Base-by-base conservation (phyloP, 2,113 vertebrate genomes). In the Anthoscopus minutus region DNA sequence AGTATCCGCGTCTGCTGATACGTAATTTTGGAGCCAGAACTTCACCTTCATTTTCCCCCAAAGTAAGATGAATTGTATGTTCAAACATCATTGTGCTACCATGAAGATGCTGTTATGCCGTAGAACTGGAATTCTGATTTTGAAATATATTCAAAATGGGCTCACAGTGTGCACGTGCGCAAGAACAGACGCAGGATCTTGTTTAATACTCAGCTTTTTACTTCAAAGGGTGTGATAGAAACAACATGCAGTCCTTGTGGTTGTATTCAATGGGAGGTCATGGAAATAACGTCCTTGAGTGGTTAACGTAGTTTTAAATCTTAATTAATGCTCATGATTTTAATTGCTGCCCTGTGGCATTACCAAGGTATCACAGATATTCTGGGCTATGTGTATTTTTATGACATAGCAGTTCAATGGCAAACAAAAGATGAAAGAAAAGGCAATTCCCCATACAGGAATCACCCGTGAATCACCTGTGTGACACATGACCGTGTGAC, bases 281-380 rank as follows among this genome's bases (percentile, higher is more conserved):
- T 47, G 93, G 64, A 94, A 96, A 88, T 42, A 66, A 40, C 0
- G 2, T 4, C 35, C 50, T 33, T 11, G 21, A 27, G 21, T 50
- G 83, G 53, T 53, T 87, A 87, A 77, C 6, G 71, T 18, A 45
- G 28, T 38, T 93, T 94, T 53, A 88, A 85, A 47, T 77, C 86
- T 92, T 88, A 94, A 94, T 92, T 88, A 92, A 86, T 7, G 6
- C 35, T 50, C 42, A n/a, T 18, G 5, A 30, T 69, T 94, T 83
- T 80, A 95, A 94, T 86, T 96, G 79, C 67, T 86, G 88, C 71
- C 88, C 72, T 31, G 76, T 70, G 92, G 92, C n/a, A 62, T 74
- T 72, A 81, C 53, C 60, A 66, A 73, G 74, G 38, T 73, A 61
- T 38, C 50, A 11, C 3, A 80, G 81, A 44, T 71, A 71, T 67